Base-by-base conservation (phyloP, 2,888 invertebrate species). In the Acronicta leporina region DNA sequence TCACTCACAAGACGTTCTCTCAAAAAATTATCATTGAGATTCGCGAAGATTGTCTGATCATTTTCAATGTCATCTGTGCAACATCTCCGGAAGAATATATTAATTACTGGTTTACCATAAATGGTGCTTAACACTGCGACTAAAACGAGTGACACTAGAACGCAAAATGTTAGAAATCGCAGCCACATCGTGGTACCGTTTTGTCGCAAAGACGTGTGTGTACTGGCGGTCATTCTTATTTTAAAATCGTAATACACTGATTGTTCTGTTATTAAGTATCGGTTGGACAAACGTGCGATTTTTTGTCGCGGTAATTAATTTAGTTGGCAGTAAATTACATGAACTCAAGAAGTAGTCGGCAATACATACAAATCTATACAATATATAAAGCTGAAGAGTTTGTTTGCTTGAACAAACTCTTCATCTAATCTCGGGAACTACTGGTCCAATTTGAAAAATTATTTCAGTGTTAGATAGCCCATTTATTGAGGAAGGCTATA, bases 1-100 rank as follows among this genome's bases (percentile, higher is more conserved):
- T 79, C 81, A 10, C 86, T 89, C 0, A 91, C 80, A 0, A 93
- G 67, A 0, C 91, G 76, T 57, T 94, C 94, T 48, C 85, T 87
- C 0, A 92, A 63, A 46, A 86, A 90, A 51, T 91, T 93, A 14
- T 91, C 86, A 0, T 87, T 87, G 11, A 91, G 87, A 68, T 89
- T 90, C 53, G 92, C 91, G 56, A 87, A 90, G 0, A 91, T 85
- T 0, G 88, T 88, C 56, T 89, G 90, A 58, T 92, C 92, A 45
- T 92, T 92, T 63, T 92, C 92, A 0, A 92, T 91, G 33, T 89
- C 87, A 0, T 90, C 90, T 11, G 86, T 87, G 49, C 90, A 92
- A 63, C 92, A 92, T 14, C 89, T 83, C 20, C 86, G 87, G 60
- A 92, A 91, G 66, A 91, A 90, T 0, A 92, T 65, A 49, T 91